Evolutionary conservation across 2,113 vertebrate species (phyloP).

Genomic region (Neodon shergylaensis): DNA sequence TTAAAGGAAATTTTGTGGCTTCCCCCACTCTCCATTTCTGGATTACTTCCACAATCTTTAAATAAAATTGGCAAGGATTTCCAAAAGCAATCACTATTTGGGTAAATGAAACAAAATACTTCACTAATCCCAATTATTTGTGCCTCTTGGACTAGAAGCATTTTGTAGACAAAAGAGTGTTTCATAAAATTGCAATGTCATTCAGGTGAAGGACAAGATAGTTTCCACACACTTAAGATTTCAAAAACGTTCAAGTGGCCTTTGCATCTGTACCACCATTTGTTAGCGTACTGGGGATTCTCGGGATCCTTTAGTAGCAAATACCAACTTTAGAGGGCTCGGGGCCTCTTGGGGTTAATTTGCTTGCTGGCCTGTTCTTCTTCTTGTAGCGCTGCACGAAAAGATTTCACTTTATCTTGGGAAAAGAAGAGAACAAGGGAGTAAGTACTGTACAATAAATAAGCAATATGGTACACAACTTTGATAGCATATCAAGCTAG

Average conservation of each 20-base stretch:
- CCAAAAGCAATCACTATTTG: slow-evolving; percentile 84
- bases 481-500: neutral
- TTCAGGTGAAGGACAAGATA: slow-evolving; percentile 85
- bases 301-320: slow-evolving; percentile 82
- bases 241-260: slow-evolving; percentile 86
- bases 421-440: slow-evolving; percentile 56
- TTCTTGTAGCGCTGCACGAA: slow-evolving; percentile 95
- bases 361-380: slow-evolving; percentile 99
- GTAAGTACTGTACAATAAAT: slow-evolving; percentile 5
- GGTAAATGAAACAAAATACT: slow-evolving; percentile 86
- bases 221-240: slow-evolving; percentile 88
- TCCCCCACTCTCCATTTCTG: slow-evolving; percentile 62
- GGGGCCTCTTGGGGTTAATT: slow-evolving; percentile 97
- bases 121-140: slow-evolving; percentile 85
- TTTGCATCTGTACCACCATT: slow-evolving; percentile 81
- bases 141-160: slow-evolving; percentile 87
- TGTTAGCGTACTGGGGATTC: slow-evolving; percentile 84
- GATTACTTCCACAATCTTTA: slow-evolving; percentile 83
- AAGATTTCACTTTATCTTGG: slow-evolving; percentile 97
- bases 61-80: slow-evolving; percentile 86
- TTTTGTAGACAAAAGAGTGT: slow-evolving; percentile 87
- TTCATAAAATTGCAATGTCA: slow-evolving; percentile 88
- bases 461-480: neutral
- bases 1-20: slow-evolving; percentile 83
- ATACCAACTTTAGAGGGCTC: slow-evolving; percentile 90